Conservation (phyloP, 2,113 vertebrate species). For the Hassar affinis region DNA sequence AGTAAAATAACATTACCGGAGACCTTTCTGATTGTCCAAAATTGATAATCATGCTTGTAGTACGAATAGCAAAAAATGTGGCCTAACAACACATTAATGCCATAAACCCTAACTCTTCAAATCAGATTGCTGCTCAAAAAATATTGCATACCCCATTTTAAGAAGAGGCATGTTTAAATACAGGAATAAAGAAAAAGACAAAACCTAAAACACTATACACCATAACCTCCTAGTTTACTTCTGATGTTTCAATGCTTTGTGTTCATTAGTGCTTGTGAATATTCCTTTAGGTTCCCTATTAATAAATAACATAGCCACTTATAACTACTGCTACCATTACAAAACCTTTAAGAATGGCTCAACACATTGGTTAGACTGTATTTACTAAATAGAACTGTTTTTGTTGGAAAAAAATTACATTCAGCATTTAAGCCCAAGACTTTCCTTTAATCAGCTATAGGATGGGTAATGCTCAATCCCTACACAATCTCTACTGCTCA, state of each 20-base stretch:
- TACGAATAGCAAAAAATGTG: neutral
- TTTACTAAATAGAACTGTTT: conserved; percentile 17
- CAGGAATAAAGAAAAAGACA: neutral
- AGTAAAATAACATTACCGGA: conserved; percentile 19
- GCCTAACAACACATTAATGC: neutral
- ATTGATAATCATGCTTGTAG: conserved; percentile 16
- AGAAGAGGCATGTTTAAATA: neutral
- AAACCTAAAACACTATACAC: conserved; percentile 26
- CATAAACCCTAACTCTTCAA: conserved; percentile 1
- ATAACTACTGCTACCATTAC: conserved; percentile 38
- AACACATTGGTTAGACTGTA: conserved; percentile 22
- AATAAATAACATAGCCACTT: neutral
- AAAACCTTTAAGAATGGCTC: conserved; percentile 26
- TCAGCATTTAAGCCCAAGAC: conserved; percentile 16
- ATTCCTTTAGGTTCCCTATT: conserved; percentile 9
- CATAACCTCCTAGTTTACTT: neutral
- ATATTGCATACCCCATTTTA: neutral
- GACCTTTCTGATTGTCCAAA: conserved; percentile 30
- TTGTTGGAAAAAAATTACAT: conserved; percentile 38
- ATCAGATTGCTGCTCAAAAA: neutral
- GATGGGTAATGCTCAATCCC: conserved; percentile 13
- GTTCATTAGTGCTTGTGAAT: neutral
- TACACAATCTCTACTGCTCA: conserved; percentile 4
- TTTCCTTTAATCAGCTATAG: conserved; percentile 26
- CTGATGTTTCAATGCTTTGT: conserved; percentile 21